A percentile compares a stretch with the other conserved stretches of the same genome.
Conservation (phyloP, 2,797 vertebrate genomes). For the Leuciscus waleckii region DNA sequence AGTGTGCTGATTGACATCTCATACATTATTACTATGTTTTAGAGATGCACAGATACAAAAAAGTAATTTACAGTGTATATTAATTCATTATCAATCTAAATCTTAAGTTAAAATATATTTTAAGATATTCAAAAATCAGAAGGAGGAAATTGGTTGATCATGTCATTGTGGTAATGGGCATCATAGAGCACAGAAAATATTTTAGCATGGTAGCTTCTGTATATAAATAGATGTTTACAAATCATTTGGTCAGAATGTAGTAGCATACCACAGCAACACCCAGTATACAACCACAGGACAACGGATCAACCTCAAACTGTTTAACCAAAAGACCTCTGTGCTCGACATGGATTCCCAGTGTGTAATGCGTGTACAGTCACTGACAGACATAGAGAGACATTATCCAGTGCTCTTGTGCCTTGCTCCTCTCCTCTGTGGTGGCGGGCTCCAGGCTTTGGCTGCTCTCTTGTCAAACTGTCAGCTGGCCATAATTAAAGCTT, state of each 20-base stretch:
- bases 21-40: background rate
- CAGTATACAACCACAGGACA: slow-evolving; percentile 14
- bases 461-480: slow-evolving; percentile 76
- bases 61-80: background rate
- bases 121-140: background rate
- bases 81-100: background rate
- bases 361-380: slow-evolving; percentile 34
- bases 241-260: slow-evolving; percentile 9
- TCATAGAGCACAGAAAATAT: background rate
- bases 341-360: slow-evolving; percentile 33
- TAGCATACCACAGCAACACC: slow-evolving; percentile 14
- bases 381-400: slow-evolving; percentile 48
- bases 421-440: slow-evolving; percentile 38
- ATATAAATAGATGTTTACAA: slow-evolving; percentile 25
- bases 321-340: slow-evolving; percentile 8
- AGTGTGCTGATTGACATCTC: background rate
- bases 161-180: background rate
- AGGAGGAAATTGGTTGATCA: background rate
- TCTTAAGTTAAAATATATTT: background rate
- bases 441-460: slow-evolving; percentile 26
- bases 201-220: background rate
- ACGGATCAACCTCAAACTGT: slow-evolving; percentile 29
- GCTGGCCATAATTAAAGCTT: slow-evolving; percentile 73
- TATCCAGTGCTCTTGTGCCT: slow-evolving; percentile 14
- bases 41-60: background rate